Conservation (phyloP, 2,797 vertebrate genomes). For the Dallia pectoralis region DNA sequence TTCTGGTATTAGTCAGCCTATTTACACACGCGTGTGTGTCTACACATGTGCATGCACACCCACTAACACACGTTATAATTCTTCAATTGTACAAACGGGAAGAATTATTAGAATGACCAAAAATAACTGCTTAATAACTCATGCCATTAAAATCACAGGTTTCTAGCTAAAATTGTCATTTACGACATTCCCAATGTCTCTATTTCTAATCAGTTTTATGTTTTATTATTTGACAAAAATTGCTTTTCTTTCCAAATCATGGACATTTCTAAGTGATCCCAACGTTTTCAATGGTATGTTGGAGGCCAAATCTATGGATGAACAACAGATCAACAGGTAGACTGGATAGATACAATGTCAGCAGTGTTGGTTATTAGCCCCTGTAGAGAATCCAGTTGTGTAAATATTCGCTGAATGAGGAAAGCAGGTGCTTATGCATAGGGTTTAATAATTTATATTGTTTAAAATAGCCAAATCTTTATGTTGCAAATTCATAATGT, state of each 20-base stretch:
- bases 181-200: too few relatives aligned
- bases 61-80: not conserved
- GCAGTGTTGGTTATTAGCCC: not conserved
- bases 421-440: not conserved
- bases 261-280: too few relatives aligned
- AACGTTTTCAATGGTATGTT: too few relatives aligned
- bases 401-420: not conserved
- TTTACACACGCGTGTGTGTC: not conserved
- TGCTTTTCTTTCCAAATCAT: too few relatives aligned
- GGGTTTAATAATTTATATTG: not conserved
- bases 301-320: slow-evolving; percentile 18
- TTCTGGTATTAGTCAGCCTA: not conserved
- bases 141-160: too few relatives aligned
- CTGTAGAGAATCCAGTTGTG: not conserved
- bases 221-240: too few relatives aligned
- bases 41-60: not conserved
- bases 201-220: too few relatives aligned
- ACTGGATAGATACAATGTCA: slow-evolving; percentile 28
- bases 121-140: slow-evolving; percentile 28
- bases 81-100: not conserved
- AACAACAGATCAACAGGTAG: slow-evolving; percentile 43
- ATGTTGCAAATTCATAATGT: not conserved
- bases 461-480: not conserved
- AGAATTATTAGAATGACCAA: not conserved
- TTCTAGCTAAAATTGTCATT: too few relatives aligned